Evolutionary conservation across 92 coral and sea anemone genomes (phyloP).

Genomic region (Porites divaricata): DNA sequence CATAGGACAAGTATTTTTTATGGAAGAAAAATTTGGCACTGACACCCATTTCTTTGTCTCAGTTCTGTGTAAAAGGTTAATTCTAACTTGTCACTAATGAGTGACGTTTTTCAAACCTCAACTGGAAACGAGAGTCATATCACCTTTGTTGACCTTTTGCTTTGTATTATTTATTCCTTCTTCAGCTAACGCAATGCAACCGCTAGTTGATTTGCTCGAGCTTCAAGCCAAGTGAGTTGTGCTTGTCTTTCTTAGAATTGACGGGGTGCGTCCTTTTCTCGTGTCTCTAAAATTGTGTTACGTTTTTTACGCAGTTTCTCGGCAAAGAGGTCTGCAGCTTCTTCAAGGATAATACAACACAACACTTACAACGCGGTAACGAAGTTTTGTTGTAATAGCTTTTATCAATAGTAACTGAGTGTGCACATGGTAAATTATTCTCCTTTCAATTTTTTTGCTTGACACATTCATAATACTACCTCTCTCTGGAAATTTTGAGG

Average conservation of each 20-base stretch:
- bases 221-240: conserved; percentile 5
- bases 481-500: too few species aligned
- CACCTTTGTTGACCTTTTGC: background rate
- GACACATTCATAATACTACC: too few species aligned
- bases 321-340: background rate
- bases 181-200: conserved; percentile 3
- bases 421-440: too few species aligned
- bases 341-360: background rate
- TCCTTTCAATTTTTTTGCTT: too few species aligned
- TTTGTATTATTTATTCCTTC: background rate
- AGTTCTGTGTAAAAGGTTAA: too few species aligned
- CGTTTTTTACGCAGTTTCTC: background rate
- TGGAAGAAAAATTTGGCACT: too few species aligned
- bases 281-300: too few species aligned
- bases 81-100: too few species aligned
- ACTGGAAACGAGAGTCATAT: background rate
- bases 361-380: conserved; percentile 45
- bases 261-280: background rate
- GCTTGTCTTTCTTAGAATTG: background rate
- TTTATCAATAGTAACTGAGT: too few species aligned
- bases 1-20: too few species aligned
- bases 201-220: background rate
- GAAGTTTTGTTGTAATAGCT: background rate
- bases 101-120: background rate
- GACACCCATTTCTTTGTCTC: too few species aligned